Percentiles rank a stretch among this genome's conserved stretches.
Conservation (phyloP, 2,797 vertebrate genomes). For the Poeciliopsis paucimaculata region DNA sequence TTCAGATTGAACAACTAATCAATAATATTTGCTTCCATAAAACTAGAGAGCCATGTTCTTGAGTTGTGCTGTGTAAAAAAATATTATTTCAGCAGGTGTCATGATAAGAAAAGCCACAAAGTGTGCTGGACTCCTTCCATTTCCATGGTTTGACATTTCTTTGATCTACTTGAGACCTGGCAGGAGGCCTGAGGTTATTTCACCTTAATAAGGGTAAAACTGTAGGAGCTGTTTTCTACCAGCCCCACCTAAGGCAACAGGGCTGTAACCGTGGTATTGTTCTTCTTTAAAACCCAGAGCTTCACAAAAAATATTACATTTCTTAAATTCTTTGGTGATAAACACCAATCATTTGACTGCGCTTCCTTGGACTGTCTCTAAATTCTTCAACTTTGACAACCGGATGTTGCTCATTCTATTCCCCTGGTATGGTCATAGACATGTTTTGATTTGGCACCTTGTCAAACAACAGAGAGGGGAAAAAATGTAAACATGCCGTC, state of each 20-base stretch:
- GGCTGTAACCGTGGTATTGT: slow-evolving; percentile 15
- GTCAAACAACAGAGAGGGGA: slow-evolving; percentile 16
- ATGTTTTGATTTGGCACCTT: slow-evolving; percentile 29
- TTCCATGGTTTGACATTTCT: slow-evolving; percentile 33
- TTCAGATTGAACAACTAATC: slow-evolving; percentile 10
- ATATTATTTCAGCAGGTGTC: slow-evolving; percentile 8
- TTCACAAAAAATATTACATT: slow-evolving; percentile 24
- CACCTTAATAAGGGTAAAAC: slow-evolving; percentile 43
- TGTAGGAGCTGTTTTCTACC: slow-evolving; percentile 31
- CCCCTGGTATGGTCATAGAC: slow-evolving; percentile 6
- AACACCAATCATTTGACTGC: slow-evolving; percentile 29
- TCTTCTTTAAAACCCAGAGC: slow-evolving; percentile 11
- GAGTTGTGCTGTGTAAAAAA: slow-evolving; percentile 14
- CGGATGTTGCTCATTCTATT: slow-evolving; percentile 10
- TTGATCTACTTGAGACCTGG: slow-evolving; percentile 38
- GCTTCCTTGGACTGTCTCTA: slow-evolving; percentile 12
- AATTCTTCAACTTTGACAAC: slow-evolving; percentile 28
- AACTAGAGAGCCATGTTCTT: not conserved
- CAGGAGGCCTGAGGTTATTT: slow-evolving; percentile 42
- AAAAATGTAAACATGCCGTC: slow-evolving; percentile 18
- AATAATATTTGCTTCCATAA: not conserved
- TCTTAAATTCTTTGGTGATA: slow-evolving; percentile 12
- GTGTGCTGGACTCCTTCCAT: slow-evolving; percentile 32
- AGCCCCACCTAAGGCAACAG: slow-evolving; percentile 17
- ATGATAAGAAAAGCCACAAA: slow-evolving; percentile 30